A percentile compares a stretch with the other conserved stretches of the same genome.
phyloP scores from a whole-genome alignment of 2,888 invertebrate genomes.

The Cinara cedri region DNA sequence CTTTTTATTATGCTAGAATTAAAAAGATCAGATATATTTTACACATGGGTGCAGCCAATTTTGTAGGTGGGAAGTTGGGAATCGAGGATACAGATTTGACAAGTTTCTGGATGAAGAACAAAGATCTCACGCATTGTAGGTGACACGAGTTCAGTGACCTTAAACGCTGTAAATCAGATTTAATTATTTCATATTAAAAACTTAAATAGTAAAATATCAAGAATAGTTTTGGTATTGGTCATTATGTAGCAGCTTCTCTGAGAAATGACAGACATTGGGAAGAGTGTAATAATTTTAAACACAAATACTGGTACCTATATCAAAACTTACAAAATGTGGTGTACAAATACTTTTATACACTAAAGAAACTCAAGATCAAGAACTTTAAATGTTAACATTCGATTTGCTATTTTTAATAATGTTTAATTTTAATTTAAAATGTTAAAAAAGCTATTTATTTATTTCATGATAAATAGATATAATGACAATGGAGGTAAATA shows the following conservation, averaged over 20 bases:
- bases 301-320: neutral
- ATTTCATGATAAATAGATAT: neutral
- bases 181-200: constrained; percentile 3
- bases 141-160: too few relatives aligned
- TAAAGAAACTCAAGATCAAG: too few relatives aligned
- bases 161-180: neutral
- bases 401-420: neutral
- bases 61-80: too few relatives aligned
- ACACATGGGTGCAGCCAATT: too few relatives aligned
- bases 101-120: too few relatives aligned
- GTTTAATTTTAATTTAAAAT: neutral
- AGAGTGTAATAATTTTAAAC: neutral
- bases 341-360: constrained; percentile 13
- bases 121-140: too few relatives aligned
- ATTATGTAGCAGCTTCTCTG: neutral
- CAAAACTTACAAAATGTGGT: neutral
- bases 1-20: too few relatives aligned
- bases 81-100: too few relatives aligned
- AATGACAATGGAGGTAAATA: neutral
- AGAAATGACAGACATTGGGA: neutral
- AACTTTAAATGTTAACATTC: neutral
- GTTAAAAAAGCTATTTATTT: neutral
- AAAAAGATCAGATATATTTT: too few relatives aligned
- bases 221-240: neutral
- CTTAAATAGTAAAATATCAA: neutral